Percentiles rank a stretch among this genome's conserved stretches.
Evolutionary conservation across 2,888 invertebrate species (phyloP).

Genomic region (Drosophila kanekoi): DNA sequence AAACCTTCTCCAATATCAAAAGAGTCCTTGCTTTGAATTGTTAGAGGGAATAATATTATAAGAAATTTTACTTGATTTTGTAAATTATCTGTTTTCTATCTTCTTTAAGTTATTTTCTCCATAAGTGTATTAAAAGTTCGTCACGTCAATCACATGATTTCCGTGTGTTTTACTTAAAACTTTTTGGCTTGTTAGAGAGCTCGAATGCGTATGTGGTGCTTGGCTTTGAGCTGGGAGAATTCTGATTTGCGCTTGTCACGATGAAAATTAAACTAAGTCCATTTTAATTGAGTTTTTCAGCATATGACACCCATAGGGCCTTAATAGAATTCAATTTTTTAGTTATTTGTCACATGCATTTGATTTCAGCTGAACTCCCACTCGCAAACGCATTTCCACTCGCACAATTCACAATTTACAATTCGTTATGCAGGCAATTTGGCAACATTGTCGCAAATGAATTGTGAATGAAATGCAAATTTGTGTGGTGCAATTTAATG

Average conservation of each 20-base stretch:
- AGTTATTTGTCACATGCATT: constrained; percentile 68
- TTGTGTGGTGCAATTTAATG: constrained; percentile 41
- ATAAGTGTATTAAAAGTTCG: constrained; percentile 43
- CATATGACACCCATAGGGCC: constrained; percentile 35
- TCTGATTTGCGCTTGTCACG: constrained; percentile 66
- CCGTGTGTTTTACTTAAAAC: constrained; percentile 45
- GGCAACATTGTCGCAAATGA: constrained; percentile 58
- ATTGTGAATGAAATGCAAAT: constrained; percentile 55
- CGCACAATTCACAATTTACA: constrained; percentile 9
- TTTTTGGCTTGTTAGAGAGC: constrained; percentile 41
- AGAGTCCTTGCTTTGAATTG: too few relatives aligned
- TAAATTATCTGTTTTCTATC: too few relatives aligned
- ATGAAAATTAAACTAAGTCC: constrained; percentile 67
- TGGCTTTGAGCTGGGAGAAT: not conserved
- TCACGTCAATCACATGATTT: not conserved
- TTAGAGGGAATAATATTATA: too few relatives aligned
- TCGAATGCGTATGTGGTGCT: constrained; percentile 9
- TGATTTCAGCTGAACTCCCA: constrained; percentile 53
- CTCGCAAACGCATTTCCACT: constrained; percentile 16
- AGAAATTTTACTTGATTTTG: too few relatives aligned
- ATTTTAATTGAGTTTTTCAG: constrained; percentile 76
- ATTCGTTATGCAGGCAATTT: constrained; percentile 52
- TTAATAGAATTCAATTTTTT: constrained; percentile 63
- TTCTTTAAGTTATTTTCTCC: too few relatives aligned
- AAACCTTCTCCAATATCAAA: too few relatives aligned